A percentile compares a stretch with the other conserved stretches of the same genome.
These are phyloP conservation scores for Hymenochirus boettgeri DNA, from an alignment of 2,113 vertebrate genomes.

Conservation along the genomic window DNA sequence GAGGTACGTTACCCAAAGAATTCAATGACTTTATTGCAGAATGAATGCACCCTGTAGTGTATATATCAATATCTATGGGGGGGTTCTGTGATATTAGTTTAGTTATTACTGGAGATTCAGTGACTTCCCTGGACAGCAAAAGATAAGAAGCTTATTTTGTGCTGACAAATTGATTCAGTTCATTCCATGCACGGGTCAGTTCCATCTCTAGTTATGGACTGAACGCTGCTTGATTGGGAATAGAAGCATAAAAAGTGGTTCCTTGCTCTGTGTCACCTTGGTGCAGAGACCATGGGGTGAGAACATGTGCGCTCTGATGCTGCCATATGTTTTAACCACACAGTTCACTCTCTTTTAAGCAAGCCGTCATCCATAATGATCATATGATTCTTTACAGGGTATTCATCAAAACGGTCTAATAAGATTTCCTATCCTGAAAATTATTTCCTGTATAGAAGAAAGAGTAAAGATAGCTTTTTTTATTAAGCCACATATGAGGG, in stretches of 20 bases:
- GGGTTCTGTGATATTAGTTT: background rate
- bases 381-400: background rate
- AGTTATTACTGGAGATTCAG: background rate
- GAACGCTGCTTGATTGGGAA: conserved; percentile 18
- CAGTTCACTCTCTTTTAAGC: background rate
- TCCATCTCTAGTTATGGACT: conserved; percentile 9
- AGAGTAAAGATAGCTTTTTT: conserved; percentile 8
- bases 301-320: background rate
- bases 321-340: background rate
- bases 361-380: conserved; percentile 9
- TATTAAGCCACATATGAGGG: conserved; percentile 17
- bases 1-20: no score
- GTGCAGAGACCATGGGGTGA: conserved; percentile 8
- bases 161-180: conserved; percentile 31
- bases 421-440: conserved; percentile 17
- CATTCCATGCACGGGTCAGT: conserved; percentile 6
- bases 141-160: conserved; percentile 40
- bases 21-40: no score
- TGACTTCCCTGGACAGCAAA: conserved; percentile 30
- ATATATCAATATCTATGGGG: no score
- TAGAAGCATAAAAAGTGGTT: background rate
- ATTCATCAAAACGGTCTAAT: conserved; percentile 26
- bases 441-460: conserved; percentile 20
- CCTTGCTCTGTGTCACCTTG: conserved; percentile 29
- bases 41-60: no score